These are phyloP conservation scores for Heliconius hermathena DNA, from an alignment of 1,140 invertebrate species.

Conservation along the genomic window DNA sequence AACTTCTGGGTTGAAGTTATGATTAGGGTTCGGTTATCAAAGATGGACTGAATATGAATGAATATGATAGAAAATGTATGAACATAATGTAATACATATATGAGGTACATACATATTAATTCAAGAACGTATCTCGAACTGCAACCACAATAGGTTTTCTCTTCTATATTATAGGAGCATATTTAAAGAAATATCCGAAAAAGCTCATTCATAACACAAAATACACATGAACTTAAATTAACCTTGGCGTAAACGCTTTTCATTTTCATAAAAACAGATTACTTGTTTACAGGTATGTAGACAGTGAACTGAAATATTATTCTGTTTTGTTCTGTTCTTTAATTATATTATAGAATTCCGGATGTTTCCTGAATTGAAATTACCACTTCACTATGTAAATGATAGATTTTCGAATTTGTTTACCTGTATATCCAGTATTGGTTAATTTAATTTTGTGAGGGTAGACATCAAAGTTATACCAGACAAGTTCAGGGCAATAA, in stretches of 20 bases:
- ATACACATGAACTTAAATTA: too few species aligned
- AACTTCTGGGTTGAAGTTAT: background rate
- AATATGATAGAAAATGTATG: too few species aligned
- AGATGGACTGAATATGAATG: background rate
- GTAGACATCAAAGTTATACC: conserved; percentile 80
- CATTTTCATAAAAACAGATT: too few species aligned
- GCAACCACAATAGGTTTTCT: background rate
- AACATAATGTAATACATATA: background rate
- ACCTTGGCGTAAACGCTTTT: too few species aligned
- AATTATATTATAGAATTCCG: too few species aligned
- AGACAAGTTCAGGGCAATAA: conserved; percentile 75
- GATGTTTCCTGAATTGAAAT: too few species aligned
- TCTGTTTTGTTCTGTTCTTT: too few species aligned
- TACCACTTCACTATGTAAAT: too few species aligned
- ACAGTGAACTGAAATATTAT: too few species aligned
- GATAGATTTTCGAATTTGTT: conserved; percentile 20
- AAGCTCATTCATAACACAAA: background rate
- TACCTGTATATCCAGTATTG: conserved; percentile 84
- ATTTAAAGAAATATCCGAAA: background rate
- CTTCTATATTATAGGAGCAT: background rate
- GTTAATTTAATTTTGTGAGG: conserved; percentile 84
- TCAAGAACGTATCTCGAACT: background rate
- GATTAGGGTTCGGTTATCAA: background rate
- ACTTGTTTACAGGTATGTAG: too few species aligned
- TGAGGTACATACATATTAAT: background rate